A percentile compares a stretch with the other conserved stretches of the same genome.
phyloP scores from a whole-genome alignment of 1,140 invertebrate genomes.

The Laupala kohalensis region DNA sequence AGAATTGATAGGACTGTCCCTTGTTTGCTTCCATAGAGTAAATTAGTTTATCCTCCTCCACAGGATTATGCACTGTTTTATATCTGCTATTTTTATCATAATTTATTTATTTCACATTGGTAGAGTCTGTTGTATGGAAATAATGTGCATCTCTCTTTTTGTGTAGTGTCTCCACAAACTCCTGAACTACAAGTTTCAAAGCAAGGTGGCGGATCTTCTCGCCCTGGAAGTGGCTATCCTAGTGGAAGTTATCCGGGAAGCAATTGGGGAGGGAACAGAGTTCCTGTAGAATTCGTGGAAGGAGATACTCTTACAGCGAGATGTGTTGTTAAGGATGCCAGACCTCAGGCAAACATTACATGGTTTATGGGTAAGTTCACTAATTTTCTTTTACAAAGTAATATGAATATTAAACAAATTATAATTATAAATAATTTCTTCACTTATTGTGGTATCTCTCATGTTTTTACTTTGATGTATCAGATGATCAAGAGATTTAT shows the following conservation, averaged over 20 bases:
- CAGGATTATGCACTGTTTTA: background rate
- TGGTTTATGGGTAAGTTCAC: conserved; percentile 45
- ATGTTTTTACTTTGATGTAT: conserved; percentile 6
- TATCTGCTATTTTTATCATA: background rate
- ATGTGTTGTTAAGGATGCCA: conserved; percentile 49
- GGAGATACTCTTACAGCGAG: conserved; percentile 44
- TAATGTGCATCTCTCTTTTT: too few species aligned
- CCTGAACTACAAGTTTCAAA: conserved; percentile 39
- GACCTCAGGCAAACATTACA: conserved; percentile 55
- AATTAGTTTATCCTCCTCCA: too few species aligned
- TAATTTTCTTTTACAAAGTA: background rate
- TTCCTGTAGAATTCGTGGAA: conserved; percentile 25
- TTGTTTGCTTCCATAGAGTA: too few species aligned
- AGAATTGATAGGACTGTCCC: too few species aligned
- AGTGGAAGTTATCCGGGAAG: conserved; percentile 29
- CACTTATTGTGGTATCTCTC: too few species aligned
- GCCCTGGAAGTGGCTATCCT: conserved; percentile 24
- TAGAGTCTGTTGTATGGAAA: too few species aligned
- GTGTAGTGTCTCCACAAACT: conserved; percentile 41
- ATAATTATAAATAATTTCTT: too few species aligned
- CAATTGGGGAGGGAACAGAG: too few species aligned
- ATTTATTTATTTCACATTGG: too few species aligned
- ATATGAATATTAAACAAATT: too few species aligned
- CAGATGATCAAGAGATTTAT: conserved; percentile 44
- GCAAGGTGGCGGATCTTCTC: background rate